Conservation (phyloP, 2,797 vertebrate genomes). For the Scolopax bukidnonensis region DNA sequence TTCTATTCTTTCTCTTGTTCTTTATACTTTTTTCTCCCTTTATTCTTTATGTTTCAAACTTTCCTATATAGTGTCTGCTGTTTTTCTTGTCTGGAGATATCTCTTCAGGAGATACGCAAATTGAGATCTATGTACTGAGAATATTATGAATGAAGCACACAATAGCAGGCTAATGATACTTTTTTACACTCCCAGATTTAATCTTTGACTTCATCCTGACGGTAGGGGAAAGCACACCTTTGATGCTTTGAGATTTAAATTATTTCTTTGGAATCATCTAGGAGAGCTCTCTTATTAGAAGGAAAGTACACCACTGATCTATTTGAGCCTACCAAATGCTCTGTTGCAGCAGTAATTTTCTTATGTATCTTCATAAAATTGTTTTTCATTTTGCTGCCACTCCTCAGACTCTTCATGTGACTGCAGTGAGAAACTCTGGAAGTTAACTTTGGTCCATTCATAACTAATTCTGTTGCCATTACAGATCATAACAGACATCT, state of each 20-base stretch:
- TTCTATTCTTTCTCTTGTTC: not conserved
- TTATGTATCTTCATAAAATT: not conserved
- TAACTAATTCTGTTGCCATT: not conserved
- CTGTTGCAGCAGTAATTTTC: not conserved
- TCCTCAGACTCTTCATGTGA: not conserved
- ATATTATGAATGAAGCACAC: not conserved
- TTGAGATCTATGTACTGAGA: not conserved
- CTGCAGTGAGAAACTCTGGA: not conserved
- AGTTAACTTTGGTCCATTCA: not conserved
- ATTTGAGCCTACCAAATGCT: not conserved
- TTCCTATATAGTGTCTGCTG: not conserved
- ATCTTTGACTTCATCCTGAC: conserved; percentile 45
- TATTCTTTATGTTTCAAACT: not conserved
- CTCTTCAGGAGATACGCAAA: conserved; percentile 10
- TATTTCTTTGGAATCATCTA: conserved; percentile 25
- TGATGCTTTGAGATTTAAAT: conserved; percentile 65
- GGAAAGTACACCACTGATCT: not conserved
- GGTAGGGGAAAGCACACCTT: not conserved
- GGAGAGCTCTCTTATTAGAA: conserved; percentile 29
- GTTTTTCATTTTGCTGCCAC: not conserved
- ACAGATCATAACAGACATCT: not conserved
- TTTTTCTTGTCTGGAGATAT: not conserved
- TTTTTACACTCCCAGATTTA: conserved; percentile 45
- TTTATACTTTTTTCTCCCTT: not conserved
- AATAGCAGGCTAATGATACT: conserved; percentile 10